phyloP scores from a whole-genome alignment of 1,140 invertebrate species.

The Heterodera carotae region DNA sequence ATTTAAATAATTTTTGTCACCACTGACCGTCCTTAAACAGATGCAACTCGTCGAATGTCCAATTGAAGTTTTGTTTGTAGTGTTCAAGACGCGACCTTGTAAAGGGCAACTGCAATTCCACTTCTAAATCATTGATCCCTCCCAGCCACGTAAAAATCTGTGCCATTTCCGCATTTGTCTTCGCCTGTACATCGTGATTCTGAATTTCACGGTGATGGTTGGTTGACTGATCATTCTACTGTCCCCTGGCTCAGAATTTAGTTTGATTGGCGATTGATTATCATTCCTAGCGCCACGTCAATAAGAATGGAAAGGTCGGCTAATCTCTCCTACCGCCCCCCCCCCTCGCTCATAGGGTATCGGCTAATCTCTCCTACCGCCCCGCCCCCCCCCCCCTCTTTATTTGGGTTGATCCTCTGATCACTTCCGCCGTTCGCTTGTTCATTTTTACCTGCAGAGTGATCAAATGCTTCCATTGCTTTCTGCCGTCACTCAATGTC shows the following conservation, averaged over 20 bases:
- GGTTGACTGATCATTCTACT: neutral
- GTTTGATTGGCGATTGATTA: too few relatives aligned
- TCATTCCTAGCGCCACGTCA: too few relatives aligned
- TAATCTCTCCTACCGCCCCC: too few relatives aligned
- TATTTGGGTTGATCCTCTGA: too few relatives aligned
- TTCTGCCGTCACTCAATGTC: slow-evolving; percentile 12
- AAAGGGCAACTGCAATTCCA: neutral
- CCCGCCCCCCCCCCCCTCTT: too few relatives aligned
- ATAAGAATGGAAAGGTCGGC: too few relatives aligned
- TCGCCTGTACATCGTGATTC: slow-evolving; percentile 32
- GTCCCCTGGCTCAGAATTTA: too few relatives aligned
- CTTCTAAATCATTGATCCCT: slow-evolving; percentile 30
- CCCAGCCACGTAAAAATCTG: slow-evolving; percentile 27
- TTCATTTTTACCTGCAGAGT: slow-evolving; percentile 28
- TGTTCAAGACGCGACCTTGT: neutral
- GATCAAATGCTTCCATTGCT: slow-evolving; percentile 41
- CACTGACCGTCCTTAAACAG: slow-evolving; percentile 32
- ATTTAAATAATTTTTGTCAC: neutral
- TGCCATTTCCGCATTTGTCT: slow-evolving; percentile 38
- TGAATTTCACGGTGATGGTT: neutral
- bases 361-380: too few relatives aligned
- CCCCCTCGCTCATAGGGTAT: too few relatives aligned
- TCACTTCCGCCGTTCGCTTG: too few relatives aligned
- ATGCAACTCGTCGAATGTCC: slow-evolving; percentile 31
- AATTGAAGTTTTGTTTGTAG: slow-evolving; percentile 13